Base-by-base conservation (phyloP, 2,113 vertebrate species). In the Zapornia atra region DNA sequence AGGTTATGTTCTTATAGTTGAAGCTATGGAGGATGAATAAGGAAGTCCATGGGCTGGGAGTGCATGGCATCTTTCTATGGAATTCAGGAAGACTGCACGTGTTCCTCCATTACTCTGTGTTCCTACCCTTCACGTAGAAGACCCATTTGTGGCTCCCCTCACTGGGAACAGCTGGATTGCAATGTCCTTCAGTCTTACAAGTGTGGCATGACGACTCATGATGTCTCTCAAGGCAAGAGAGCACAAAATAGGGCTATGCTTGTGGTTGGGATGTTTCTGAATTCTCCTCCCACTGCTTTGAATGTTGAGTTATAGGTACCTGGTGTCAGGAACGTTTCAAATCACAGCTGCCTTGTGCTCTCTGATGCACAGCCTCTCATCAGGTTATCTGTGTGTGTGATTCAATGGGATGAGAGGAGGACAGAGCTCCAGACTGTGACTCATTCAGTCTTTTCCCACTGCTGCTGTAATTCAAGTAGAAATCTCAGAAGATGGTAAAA, bases 391-490 rank as follows among this genome's bases (percentile, higher is more conserved):
- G 28, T 6, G 11, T 53, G 70, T 46, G 44, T 12, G 44, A 77
- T 53, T 54, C 88, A 10, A 18, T 0, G 11, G 68, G n/a, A 70
- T 59, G 92, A 65, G 86, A 94, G 79, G 13, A 94, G 80, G 72
- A 83, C 81, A 70, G 5, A 54, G 48, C 59, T 96, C 64, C 69
- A 90, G 80, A n/a, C 83, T 76, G 6, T 94, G 88, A 95, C 93
- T 96, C 90, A 90, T 53, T 68, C 36, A n/a, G 51, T 36, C 85
- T 88, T 88, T 66, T 78, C 93, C 80, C 64, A 60, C 68, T 60
- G 80, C 86, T 96, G 79, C 76, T 86, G 51, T 81, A 93, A 93
- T 75, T 93, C 82, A 78, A 80, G 72, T 90, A 64, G 90, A 93
- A 95, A 65, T 22, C 80, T 92, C 88, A 36, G 86, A 86, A 93